Evolutionary conservation across 2,888 invertebrate genomes (phyloP).

Genomic region (Megastigmus dorsalis): DNA sequence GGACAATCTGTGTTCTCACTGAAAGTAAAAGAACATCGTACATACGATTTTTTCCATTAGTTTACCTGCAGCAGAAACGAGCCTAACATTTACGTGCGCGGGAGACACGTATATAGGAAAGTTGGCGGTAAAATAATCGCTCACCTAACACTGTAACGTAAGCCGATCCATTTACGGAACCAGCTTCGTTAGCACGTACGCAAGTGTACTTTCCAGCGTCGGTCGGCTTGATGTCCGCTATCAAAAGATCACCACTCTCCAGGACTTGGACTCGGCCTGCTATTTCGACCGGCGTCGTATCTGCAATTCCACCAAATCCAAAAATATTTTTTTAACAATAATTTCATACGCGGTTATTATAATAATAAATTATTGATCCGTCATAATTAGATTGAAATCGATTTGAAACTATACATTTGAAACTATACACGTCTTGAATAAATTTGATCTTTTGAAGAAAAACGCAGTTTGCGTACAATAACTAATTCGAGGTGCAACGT

Average conservation of each 20-base stretch:
- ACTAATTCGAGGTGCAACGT: too few relatives aligned
- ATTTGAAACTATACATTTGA: too few relatives aligned
- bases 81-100: too few relatives aligned
- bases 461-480: too few relatives aligned
- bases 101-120: not conserved
- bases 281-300: conserved; percentile 79
- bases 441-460: not conserved
- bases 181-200: conserved; percentile 91
- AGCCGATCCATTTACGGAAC: conserved; percentile 88
- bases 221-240: conserved; percentile 87
- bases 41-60: not conserved
- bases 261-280: conserved; percentile 89
- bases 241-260: conserved; percentile 90
- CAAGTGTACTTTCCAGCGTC: conserved; percentile 95
- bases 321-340: not conserved
- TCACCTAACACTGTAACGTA: conserved; percentile 89
- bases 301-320: conserved; percentile 68
- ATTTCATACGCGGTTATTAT: too few relatives aligned
- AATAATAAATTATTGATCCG: too few relatives aligned
- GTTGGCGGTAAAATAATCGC: conserved; percentile 7
- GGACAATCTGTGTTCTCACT: conserved; percentile 95
- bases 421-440: too few relatives aligned
- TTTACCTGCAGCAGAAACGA: not conserved
- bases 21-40: conserved; percentile 53
- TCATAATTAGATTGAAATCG: too few relatives aligned